Base-by-base conservation (phyloP, 2,888 invertebrate genomes). In the Podotricha telesiphe region DNA sequence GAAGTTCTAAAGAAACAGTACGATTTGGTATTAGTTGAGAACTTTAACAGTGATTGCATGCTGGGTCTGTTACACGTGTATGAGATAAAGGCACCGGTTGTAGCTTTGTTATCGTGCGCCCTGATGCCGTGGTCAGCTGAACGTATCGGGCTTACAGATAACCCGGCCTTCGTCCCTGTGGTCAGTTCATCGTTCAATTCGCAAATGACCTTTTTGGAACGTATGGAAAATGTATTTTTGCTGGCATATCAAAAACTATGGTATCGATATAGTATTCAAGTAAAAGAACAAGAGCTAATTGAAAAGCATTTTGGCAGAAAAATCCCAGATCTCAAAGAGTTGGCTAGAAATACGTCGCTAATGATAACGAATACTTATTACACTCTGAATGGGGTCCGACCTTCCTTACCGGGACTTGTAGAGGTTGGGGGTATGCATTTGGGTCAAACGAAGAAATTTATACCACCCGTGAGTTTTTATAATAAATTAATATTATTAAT, bases 1-100 rank as follows among this genome's bases (percentile, higher is more conserved):
- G 86, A 87, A 34, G 85, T 84, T 3, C 69, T 93, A 70, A 82
- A 85, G 69, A 82, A 83, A 55, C 85, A 90, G 20, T 96, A 95
- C 74, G 96, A 96, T 79, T 78, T 95, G 8, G 82, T 95, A 11
- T 80, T 95, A 6, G 90, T 94, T 17, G 95, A 95, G 79, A 90
- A 93, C 72, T 96, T 95, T 74, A 94, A 94, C 75, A 94, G 94
- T 50, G 95, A 95, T 75, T 95, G 95, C 70, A 94, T 95, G 82
- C 81, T 95, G 58, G 95, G 94, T 0, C 82, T 96, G 59, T 91
- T 93, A 0, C 91, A 95, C 79, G 79, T 94, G 40, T 88, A 95
- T 73, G 87, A 85, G 0, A 74, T 86, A 72, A 86, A 93, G 63
- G 92, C 94, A 11, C 95, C 95, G 0, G 85, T 94, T 0, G 85